A percentile compares a stretch with the other conserved stretches of the same genome.
These are phyloP conservation scores for Siphlonurus alternatus DNA, from an alignment of 2,888 invertebrate species.

Conservation along the genomic window DNA sequence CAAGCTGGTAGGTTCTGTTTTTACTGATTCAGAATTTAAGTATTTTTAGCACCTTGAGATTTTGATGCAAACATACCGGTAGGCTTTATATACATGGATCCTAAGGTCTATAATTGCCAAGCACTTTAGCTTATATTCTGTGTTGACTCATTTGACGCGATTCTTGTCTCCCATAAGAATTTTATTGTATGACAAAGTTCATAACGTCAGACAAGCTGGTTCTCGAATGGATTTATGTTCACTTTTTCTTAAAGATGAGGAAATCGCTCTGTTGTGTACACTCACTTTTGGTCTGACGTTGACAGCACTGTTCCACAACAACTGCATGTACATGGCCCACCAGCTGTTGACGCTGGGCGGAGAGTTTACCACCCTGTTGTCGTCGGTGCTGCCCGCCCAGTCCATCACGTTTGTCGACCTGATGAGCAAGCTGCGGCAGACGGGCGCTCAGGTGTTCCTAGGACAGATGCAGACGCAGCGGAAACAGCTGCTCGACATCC, in stretches of 20 bases:
- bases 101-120: background rate
- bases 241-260: no score
- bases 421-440: constrained; percentile 43
- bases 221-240: no score
- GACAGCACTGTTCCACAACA: constrained; percentile 81
- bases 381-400: constrained; percentile 33
- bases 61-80: background rate
- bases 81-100: background rate
- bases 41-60: background rate
- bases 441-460: constrained; percentile 52
- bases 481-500: constrained; percentile 54
- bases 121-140: no score
- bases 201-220: no score
- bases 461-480: constrained; percentile 59
- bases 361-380: constrained; percentile 46
- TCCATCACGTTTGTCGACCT: constrained; percentile 48
- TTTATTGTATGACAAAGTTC: no score
- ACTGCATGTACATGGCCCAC: constrained; percentile 76
- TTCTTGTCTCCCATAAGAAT: no score
- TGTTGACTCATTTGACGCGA: no score
- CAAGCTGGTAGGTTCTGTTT: constrained; percentile 49
- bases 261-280: no score
- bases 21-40: background rate
- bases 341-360: constrained; percentile 46
- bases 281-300: no score